A percentile compares a stretch with the other conserved stretches of the same genome.
phyloP scores from a whole-genome alignment of 2,113 vertebrate genomes.

The Electrona antarctica region DNA sequence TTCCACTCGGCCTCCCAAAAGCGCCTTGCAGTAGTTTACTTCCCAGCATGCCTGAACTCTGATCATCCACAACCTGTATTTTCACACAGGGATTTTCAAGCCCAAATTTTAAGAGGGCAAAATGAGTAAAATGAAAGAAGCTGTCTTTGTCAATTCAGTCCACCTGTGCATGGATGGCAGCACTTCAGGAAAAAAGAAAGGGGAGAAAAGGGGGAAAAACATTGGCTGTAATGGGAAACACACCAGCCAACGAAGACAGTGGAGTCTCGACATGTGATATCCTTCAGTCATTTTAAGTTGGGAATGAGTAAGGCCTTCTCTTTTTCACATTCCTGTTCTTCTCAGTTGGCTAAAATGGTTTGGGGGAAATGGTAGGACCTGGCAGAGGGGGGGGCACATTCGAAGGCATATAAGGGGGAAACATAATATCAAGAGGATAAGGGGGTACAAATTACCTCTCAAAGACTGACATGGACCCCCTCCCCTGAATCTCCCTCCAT shows the following conservation, averaged over 20 bases:
- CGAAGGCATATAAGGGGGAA: constrained; percentile 48
- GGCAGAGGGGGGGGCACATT: constrained; percentile 3
- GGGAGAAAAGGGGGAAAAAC: neutral
- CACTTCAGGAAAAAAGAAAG: neutral
- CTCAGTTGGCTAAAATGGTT: constrained; percentile 21
- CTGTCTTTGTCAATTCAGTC: constrained; percentile 21
- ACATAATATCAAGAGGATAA: constrained; percentile 61
- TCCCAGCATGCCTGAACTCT: neutral
- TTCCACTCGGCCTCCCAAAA: neutral
- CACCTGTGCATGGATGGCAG: constrained; percentile 22
- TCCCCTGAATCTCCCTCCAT: constrained; percentile 21
- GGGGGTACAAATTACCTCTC: constrained; percentile 72
- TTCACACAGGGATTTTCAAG: constrained; percentile 1
- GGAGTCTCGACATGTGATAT: constrained; percentile 13
- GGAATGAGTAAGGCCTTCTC: constrained; percentile 14
- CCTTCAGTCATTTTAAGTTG: constrained; percentile 20
- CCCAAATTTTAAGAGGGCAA: neutral
- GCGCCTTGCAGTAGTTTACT: neutral
- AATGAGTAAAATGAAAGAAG: neutral
- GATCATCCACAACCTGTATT: too few relatives aligned
- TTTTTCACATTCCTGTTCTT: constrained; percentile 44
- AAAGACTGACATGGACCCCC: constrained; percentile 62
- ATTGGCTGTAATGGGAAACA: neutral
- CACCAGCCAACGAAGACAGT: constrained; percentile 13
- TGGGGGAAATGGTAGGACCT: neutral